Evolutionary conservation across 2,888 invertebrate species (phyloP).

Genomic region (Sepioteuthis lessoniana): DNA sequence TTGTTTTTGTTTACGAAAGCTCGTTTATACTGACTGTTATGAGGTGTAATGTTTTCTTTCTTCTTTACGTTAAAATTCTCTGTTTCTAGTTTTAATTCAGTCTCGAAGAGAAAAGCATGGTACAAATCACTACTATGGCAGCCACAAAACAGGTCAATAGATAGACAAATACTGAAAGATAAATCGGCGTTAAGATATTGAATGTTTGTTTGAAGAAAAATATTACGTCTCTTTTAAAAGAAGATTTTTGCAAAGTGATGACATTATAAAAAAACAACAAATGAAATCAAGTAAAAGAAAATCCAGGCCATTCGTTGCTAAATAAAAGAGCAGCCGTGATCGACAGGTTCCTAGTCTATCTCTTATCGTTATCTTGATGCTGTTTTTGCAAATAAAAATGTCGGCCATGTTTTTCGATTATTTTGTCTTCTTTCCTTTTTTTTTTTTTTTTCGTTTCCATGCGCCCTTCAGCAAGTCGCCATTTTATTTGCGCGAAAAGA

Average conservation of each 20-base stretch:
- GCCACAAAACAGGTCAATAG: no score
- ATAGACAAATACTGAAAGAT: no score
- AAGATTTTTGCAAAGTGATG: not conserved
- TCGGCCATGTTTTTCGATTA: not conserved
- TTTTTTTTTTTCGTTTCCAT: not conserved
- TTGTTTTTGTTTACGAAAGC: no score
- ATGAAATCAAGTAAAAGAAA: not conserved
- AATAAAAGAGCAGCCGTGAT: not conserved
- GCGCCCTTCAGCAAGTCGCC: not conserved
- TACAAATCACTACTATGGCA: no score
- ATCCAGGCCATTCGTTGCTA: not conserved
- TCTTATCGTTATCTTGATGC: not conserved
- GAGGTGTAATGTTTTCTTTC: no score
- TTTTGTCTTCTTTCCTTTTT: not conserved
- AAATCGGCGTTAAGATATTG: not conserved
- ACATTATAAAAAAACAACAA: not conserved
- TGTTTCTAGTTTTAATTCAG: no score
- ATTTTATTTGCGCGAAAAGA: not conserved
- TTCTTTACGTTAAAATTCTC: no score
- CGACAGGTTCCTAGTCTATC: not conserved
- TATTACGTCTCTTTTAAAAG: not conserved
- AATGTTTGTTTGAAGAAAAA: not conserved
- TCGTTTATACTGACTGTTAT: no score
- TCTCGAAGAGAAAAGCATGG: no score
- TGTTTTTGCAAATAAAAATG: slow-evolving; percentile 20